phyloP scores from a whole-genome alignment of 2,888 invertebrate species.

The Euphydryas editha region DNA sequence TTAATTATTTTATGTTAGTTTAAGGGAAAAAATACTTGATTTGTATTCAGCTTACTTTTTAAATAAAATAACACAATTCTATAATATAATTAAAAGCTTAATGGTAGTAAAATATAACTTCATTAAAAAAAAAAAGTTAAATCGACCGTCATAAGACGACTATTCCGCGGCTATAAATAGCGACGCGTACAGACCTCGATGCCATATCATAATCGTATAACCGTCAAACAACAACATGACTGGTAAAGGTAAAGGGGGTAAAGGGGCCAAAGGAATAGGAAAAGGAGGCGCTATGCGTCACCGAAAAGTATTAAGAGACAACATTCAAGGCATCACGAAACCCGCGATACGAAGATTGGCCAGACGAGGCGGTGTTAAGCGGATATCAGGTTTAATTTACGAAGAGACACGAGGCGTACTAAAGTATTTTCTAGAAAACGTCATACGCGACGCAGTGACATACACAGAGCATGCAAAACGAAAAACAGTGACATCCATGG shows the following conservation, averaged over 20 bases:
- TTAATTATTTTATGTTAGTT: too few relatives aligned
- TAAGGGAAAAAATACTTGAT: too few relatives aligned
- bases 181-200: background rate
- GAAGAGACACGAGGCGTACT: conserved; percentile 91
- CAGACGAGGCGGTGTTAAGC: conserved; percentile 87
- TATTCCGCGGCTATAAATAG: conserved; percentile 10
- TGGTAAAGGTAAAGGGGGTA: conserved; percentile 91
- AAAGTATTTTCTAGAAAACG: conserved; percentile 92
- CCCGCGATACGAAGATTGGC: conserved; percentile 91
- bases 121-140: background rate
- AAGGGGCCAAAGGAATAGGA: conserved; percentile 90
- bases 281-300: conserved; percentile 93
- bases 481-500: conserved; percentile 95
- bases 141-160: conserved; percentile 8
- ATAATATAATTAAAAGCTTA: too few relatives aligned
- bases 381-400: conserved; percentile 90
- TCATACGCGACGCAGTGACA: conserved; percentile 92
- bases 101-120: background rate
- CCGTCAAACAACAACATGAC: conserved; percentile 81
- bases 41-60: too few relatives aligned
- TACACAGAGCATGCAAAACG: conserved; percentile 94
- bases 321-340: conserved; percentile 91
- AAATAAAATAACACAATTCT: too few relatives aligned
- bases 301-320: conserved; percentile 90
- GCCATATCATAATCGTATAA: conserved; percentile 2